Evolutionary conservation across 1,140 invertebrate species (phyloP).

Genomic region (Globodera ellingtonae): DNA sequence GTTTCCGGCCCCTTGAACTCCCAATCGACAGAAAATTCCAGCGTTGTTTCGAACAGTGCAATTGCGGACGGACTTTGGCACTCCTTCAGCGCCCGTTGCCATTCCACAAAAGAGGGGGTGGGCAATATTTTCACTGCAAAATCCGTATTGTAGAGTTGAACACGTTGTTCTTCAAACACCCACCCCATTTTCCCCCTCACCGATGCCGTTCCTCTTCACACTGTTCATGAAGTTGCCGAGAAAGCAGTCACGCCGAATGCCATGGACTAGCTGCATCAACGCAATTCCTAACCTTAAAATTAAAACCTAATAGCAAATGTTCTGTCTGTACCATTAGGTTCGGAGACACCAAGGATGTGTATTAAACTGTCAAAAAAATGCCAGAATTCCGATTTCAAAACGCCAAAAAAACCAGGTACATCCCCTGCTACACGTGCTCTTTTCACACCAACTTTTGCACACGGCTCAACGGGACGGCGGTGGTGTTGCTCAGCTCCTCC

Average conservation of each 20-base stretch:
- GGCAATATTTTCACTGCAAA: neutral
- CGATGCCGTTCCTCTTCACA: conserved; percentile 13
- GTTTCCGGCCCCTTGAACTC: conserved; percentile 1
- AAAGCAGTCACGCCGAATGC: conserved; percentile 14
- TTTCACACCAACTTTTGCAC: neutral
- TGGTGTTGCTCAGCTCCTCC: neutral
- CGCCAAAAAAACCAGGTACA: neutral
- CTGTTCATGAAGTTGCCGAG: neutral
- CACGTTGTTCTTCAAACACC: neutral
- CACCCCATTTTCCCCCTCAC: neutral
- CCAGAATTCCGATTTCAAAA: too few relatives aligned
- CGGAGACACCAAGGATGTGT: too few relatives aligned
- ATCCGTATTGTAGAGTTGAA: neutral
- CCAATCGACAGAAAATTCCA: conserved; percentile 24
- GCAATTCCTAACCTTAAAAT: conserved; percentile 16
- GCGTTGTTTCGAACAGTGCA: conserved; percentile 23
- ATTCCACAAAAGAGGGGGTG: conserved; percentile 20
- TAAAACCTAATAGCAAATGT: neutral
- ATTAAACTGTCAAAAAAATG: too few relatives aligned
- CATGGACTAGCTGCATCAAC: conserved; percentile 18
- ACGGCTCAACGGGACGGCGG: neutral
- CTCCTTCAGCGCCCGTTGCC: conserved; percentile 9
- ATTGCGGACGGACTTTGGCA: conserved; percentile 15
- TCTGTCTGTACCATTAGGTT: too few relatives aligned
- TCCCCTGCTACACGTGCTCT: neutral